These are phyloP conservation scores for Arge pagana DNA, from an alignment of 2,888 invertebrate genomes.

Conservation along the genomic window DNA sequence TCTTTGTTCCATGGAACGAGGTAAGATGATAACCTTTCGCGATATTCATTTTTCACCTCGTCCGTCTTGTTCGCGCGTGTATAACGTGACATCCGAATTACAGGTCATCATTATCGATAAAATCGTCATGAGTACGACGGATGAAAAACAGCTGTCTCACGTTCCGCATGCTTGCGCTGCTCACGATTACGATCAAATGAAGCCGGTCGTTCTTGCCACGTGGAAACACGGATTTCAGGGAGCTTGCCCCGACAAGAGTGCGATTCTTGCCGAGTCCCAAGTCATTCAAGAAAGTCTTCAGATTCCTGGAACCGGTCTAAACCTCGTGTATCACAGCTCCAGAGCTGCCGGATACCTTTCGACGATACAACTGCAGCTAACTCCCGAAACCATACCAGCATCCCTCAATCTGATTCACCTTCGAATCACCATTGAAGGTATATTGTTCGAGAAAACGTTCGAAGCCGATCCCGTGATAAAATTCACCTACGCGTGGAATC, in stretches of 20 bases:
- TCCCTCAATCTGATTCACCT: conserved; percentile 87
- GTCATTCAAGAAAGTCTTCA: conserved; percentile 94
- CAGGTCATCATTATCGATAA: conserved; percentile 92
- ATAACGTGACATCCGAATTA: too few relatives aligned
- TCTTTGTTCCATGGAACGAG: conserved; percentile 97
- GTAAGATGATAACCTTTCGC: conserved; percentile 51
- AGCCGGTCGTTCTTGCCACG: conserved; percentile 89
- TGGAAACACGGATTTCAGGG: conserved; percentile 96
- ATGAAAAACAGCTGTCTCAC: conserved; percentile 71
- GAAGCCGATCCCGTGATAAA: conserved; percentile 97
- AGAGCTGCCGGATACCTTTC: conserved; percentile 91
- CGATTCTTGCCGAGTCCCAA: conserved; percentile 88
- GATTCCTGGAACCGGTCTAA: conserved; percentile 93
- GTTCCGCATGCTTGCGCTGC: conserved; percentile 80
- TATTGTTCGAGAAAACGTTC: conserved; percentile 88
- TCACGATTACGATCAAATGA: conserved; percentile 91
- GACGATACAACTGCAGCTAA: conserved; percentile 88
- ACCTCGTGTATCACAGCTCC: conserved; percentile 95
- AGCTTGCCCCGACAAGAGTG: conserved; percentile 90
- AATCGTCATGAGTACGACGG: conserved; percentile 80
- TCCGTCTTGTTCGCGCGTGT: too few relatives aligned
- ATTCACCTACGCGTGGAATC: conserved; percentile 97
- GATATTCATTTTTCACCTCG: not conserved
- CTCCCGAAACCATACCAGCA: conserved; percentile 81
- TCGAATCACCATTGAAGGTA: conserved; percentile 92